Evolutionary conservation across 2,888 invertebrate species (phyloP), one percentile per base, ranked within the genome.

Genomic region (Drosophila anomalata): DNA sequence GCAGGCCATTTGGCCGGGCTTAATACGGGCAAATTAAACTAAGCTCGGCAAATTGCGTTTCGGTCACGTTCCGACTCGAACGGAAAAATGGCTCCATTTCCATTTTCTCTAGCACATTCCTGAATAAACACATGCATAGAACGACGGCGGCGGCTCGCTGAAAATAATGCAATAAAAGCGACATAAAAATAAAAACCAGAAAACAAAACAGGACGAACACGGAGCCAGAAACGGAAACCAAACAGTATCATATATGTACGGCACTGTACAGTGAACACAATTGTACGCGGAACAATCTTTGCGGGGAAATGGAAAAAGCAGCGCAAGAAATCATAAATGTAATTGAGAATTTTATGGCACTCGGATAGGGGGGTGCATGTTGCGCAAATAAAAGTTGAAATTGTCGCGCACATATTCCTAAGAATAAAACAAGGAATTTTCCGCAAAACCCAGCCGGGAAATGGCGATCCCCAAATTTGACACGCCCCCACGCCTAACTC

Each of bases 261-360:
- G 6, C 29, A 29, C 29, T 29, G 29, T 29, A 29, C 29, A 9
- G 36, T 36, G 36, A 14, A 36, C n/a, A n/a, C n/a, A 7, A 36
- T 36, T 36, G 36, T 36, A 9, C 4, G 22, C 31, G 26, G 42
- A 31, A 31, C 65, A 66, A 66, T 70, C 69, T 72, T 55, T 41
- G 44, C 52, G 67, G 54, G 52, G 24, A 67, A 67, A 36, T 46
- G 63, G 67, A 52, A 52, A 41, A 46, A 47, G 36, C 63, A 41
- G 67, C 65, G 74, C 84, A 87, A 88, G 87, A 88, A 87, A 85
- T 85, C 84, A 85, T 88, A 85, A 85, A 85, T 87, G 89, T 85
- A 85, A 85, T 85, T 88, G 84, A 65, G 74, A 80, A 87, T 87
- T 85, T 88, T 84, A 88, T 87, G 77, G 59, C 17, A 20, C 20